These are phyloP conservation scores for Drosophila formosana DNA, from an alignment of 2,888 invertebrate species.

Conservation along the genomic window DNA sequence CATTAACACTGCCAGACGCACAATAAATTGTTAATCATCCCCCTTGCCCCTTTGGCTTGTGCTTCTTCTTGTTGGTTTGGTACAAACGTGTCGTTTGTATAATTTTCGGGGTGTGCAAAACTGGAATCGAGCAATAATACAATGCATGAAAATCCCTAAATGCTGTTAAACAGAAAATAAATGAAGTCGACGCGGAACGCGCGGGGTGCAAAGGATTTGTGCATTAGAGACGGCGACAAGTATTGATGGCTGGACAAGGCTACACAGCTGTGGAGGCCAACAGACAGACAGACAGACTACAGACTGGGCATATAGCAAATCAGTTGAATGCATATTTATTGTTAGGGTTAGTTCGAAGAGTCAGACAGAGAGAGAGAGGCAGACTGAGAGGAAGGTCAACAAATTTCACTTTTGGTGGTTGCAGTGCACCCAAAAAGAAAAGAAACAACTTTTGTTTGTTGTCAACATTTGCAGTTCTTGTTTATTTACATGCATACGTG, in stretches of 20 bases:
- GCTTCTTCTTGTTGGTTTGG: not conserved
- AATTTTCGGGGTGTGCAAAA: conserved; percentile 64
- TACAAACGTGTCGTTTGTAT: not conserved
- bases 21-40: conserved; percentile 64
- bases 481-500: conserved; percentile 59
- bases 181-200: conserved; percentile 64
- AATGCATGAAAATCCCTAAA: conserved; percentile 78
- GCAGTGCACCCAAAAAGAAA: conserved; percentile 24
- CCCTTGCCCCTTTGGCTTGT: conserved; percentile 16
- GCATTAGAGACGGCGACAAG: conserved; percentile 68
- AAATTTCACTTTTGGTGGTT: conserved; percentile 61
- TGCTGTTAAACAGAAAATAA: conserved; percentile 82
- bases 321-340: conserved; percentile 41
- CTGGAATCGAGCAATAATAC: conserved; percentile 66
- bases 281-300: conserved; percentile 15
- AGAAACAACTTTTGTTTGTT: conserved; percentile 44
- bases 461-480: conserved; percentile 68
- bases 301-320: conserved; percentile 45
- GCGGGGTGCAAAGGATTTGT: conserved; percentile 67
- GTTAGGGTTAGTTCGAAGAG: conserved; percentile 41
- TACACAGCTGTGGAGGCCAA: conserved; percentile 24
- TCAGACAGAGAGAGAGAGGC: conserved; percentile 3
- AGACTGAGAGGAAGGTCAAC: conserved; percentile 27
- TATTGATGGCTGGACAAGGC: conserved; percentile 69
- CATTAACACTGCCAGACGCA: conserved; percentile 34